Evolutionary conservation across 2,797 vertebrate genomes (phyloP).

Genomic region (Rhyacichthys aspro): DNA sequence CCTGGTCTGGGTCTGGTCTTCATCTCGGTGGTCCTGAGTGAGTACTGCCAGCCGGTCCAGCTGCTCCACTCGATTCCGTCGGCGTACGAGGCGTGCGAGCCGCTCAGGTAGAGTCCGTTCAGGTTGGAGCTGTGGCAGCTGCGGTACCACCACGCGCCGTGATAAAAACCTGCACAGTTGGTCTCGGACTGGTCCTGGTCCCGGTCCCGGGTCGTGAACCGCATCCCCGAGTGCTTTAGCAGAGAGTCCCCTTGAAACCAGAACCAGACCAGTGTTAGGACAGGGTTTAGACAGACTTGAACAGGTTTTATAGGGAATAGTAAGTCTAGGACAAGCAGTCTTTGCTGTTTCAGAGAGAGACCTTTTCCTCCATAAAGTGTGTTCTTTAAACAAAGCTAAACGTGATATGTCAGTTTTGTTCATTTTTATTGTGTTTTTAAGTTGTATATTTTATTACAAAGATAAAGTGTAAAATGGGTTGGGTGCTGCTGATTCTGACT

Average conservation of each 20-base stretch:
- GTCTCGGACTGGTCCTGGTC: conserved; percentile 96
- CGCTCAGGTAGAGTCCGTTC: conserved; percentile 92
- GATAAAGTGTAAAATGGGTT: no score
- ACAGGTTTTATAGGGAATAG: no score
- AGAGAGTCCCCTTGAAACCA: conserved; percentile 85
- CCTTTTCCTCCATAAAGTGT: no score
- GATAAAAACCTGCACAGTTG: conserved; percentile 94
- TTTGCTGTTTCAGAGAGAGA: no score
- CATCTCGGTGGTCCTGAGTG: conserved; percentile 93
- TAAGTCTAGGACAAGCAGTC: no score
- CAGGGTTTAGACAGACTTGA: no score
- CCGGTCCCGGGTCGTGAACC: conserved; percentile 93
- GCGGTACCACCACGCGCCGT: conserved; percentile 97
- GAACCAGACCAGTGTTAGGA: neutral
- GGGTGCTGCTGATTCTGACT: no score
- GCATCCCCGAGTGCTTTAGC: conserved; percentile 93
- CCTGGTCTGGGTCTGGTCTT: conserved; percentile 95
- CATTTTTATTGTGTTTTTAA: no score
- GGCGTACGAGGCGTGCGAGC: conserved; percentile 91
- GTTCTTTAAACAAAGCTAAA: no score
- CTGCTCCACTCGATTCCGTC: conserved; percentile 96
- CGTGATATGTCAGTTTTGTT: no score
- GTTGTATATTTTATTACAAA: no score
- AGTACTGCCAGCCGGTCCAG: conserved; percentile 98
- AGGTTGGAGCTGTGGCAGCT: conserved; percentile 98